A percentile compares a stretch with the other conserved stretches of the same genome.
phyloP scores from a whole-genome alignment of 2,797 vertebrate species.

The Pygocentrus nattereri region DNA sequence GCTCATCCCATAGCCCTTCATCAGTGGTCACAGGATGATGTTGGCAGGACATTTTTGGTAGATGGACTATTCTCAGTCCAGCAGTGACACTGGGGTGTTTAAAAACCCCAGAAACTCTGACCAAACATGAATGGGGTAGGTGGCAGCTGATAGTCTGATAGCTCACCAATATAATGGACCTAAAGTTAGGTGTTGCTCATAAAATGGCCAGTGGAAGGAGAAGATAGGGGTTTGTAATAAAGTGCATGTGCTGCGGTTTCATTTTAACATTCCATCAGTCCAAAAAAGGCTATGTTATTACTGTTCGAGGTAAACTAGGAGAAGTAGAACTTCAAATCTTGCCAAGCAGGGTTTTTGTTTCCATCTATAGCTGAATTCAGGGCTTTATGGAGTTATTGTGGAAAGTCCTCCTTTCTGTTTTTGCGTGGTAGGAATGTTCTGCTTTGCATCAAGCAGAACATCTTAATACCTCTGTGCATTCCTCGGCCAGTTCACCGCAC shows the following conservation, averaged over 20 bases:
- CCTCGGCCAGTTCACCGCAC: slow-evolving; percentile 33
- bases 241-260: neutral
- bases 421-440: slow-evolving; percentile 41
- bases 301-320: neutral
- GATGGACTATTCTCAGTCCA: neutral
- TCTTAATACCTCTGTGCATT: slow-evolving; percentile 44
- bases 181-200: too few relatives aligned
- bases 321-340: neutral
- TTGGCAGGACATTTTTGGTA: neutral
- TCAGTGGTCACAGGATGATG: neutral
- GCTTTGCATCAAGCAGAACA: slow-evolving; percentile 44
- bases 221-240: neutral
- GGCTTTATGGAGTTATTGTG: neutral
- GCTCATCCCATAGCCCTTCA: neutral
- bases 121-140: too few relatives aligned
- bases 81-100: too few relatives aligned
- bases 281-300: neutral
- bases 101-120: too few relatives aligned
- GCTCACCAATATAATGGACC: too few relatives aligned
- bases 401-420: neutral
- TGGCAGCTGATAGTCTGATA: too few relatives aligned
- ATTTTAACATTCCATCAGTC: neutral
- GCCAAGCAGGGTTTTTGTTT: slow-evolving; percentile 20
- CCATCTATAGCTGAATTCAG: neutral
- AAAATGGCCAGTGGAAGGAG: too few relatives aligned